phyloP scores from a whole-genome alignment of 2,113 vertebrate species.

The Aptenodytes patagonicus region DNA sequence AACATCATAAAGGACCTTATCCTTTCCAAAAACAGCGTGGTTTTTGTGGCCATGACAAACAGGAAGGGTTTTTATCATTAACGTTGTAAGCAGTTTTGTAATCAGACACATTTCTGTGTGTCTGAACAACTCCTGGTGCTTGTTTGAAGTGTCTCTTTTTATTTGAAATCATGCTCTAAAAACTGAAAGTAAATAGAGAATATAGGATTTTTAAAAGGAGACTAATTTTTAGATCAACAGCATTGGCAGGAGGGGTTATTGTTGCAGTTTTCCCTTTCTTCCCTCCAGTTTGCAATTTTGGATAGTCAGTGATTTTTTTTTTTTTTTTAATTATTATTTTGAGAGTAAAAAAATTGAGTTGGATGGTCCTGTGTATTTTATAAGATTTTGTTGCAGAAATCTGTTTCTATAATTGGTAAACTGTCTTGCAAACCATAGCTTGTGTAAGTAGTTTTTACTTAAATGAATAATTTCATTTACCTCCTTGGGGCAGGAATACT shows the following conservation, averaged over 20 bases:
- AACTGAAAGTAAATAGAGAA: background rate
- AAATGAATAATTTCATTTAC: slow-evolving; percentile 11
- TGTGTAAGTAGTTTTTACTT: slow-evolving; percentile 20
- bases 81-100: background rate
- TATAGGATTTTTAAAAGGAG: background rate
- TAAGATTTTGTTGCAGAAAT: background rate
- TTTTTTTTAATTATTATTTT: background rate
- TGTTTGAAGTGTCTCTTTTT: background rate
- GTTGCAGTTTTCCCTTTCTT: background rate
- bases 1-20: slow-evolving; percentile 61
- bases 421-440: background rate
- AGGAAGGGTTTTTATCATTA: slow-evolving; percentile 23
- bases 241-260: background rate
- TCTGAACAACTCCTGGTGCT: background rate
- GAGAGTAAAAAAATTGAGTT: background rate
- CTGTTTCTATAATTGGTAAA: background rate
- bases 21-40: slow-evolving; percentile 12
- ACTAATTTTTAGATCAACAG: background rate
- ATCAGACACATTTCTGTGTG: background rate
- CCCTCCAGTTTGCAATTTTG: background rate
- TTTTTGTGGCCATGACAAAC: slow-evolving; percentile 27
- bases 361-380: background rate
- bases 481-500: slow-evolving; percentile 36
- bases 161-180: background rate
- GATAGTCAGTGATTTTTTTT: background rate